Evolutionary conservation across 1,140 invertebrate genomes (phyloP).

Genomic region (Halesus radiatus): DNA sequence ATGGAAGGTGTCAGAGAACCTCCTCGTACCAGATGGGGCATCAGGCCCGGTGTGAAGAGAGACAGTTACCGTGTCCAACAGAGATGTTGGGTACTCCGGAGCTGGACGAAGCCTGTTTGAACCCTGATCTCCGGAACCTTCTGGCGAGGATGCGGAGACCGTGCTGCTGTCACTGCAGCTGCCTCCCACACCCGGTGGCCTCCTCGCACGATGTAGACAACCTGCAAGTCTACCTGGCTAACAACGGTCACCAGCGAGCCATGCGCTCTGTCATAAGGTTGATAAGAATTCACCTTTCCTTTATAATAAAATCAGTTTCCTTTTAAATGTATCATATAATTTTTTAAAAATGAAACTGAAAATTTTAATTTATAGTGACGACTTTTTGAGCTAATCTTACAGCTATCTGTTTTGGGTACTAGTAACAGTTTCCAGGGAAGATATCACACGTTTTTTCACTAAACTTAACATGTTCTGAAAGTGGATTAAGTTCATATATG

Average conservation of each 20-base stretch:
- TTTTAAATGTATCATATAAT: too few relatives aligned
- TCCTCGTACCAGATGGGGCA: slow-evolving; percentile 23
- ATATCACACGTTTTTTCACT: too few relatives aligned
- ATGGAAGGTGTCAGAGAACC: slow-evolving; percentile 16
- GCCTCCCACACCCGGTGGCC: slow-evolving; percentile 61
- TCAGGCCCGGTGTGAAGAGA: slow-evolving; percentile 1
- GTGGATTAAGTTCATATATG: too few relatives aligned
- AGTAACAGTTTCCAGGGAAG: too few relatives aligned
- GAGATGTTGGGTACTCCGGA: neutral
- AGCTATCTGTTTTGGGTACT: too few relatives aligned
- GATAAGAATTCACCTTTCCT: neutral
- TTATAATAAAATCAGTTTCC: too few relatives aligned
- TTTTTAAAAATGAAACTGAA: too few relatives aligned
- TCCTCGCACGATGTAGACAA: slow-evolving; percentile 64
- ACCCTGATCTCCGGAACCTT: slow-evolving; percentile 63
- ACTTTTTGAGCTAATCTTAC: too few relatives aligned
- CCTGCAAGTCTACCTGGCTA: slow-evolving; percentile 71
- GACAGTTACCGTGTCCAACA: slow-evolving; percentile 2
- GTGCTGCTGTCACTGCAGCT: slow-evolving; percentile 65
- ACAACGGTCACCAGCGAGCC: slow-evolving; percentile 68
- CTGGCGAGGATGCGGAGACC: slow-evolving; percentile 64
- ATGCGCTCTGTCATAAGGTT: slow-evolving; percentile 77
- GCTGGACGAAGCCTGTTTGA: slow-evolving; percentile 55
- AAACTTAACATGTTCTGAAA: too few relatives aligned
- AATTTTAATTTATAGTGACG: too few relatives aligned